A percentile compares a stretch with the other conserved stretches of the same genome.
Evolutionary conservation across 1,140 invertebrate genomes (phyloP).

Genomic region (Reticulitermes speratus): DNA sequence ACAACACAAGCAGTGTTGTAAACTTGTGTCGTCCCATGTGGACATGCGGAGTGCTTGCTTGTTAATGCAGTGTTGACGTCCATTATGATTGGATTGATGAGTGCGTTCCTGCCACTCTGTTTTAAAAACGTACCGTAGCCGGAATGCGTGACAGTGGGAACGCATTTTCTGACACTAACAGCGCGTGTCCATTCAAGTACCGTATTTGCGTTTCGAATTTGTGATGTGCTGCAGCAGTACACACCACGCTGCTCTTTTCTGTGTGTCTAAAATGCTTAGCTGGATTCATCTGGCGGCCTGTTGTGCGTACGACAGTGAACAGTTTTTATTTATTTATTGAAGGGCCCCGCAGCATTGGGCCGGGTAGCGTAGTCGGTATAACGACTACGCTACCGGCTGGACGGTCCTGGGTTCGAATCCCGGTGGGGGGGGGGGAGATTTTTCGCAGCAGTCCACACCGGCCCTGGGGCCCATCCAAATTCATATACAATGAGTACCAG

Average conservation of each 20-base stretch:
- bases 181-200: background rate
- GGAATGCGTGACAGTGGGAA: background rate
- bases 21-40: background rate
- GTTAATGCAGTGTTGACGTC: conserved; percentile 15
- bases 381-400: too few relatives aligned
- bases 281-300: background rate
- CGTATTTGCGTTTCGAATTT: background rate
- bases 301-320: too few relatives aligned
- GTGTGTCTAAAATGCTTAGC: background rate
- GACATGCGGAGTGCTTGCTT: background rate
- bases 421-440: too few relatives aligned
- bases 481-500: too few relatives aligned
- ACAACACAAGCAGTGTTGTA: background rate
- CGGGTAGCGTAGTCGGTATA: too few relatives aligned
- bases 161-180: background rate
- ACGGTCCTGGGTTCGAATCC: too few relatives aligned
- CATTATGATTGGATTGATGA: background rate
- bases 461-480: too few relatives aligned
- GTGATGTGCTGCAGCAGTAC: background rate
- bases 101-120: background rate
- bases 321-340: too few relatives aligned
- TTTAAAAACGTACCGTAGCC: background rate
- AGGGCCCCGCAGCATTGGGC: too few relatives aligned
- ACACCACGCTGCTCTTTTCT: background rate
- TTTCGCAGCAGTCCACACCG: too few relatives aligned